Evolutionary conservation across 2,113 vertebrate genomes (phyloP).

Genomic region (Triplophysa rosa): DNA sequence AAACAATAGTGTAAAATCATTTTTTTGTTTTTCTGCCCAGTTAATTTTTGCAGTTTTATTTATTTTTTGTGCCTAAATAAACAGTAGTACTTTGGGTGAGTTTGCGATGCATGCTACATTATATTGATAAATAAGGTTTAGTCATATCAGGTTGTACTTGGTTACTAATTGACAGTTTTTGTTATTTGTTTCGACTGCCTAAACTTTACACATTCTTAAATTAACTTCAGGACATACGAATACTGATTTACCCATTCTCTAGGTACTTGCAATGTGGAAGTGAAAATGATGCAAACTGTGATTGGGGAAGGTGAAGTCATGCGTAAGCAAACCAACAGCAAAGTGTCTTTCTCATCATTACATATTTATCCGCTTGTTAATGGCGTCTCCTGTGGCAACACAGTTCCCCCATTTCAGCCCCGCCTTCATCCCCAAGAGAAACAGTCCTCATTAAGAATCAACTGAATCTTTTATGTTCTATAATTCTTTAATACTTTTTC

Average conservation of each 20-base stretch:
- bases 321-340: slow-evolving; percentile 68
- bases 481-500: slow-evolving; percentile 76
- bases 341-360: slow-evolving; percentile 75
- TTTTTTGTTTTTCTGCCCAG: background rate
- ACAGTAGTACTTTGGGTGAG: background rate
- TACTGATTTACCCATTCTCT: slow-evolving; percentile 24
- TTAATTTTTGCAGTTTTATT: background rate
- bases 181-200: slow-evolving; percentile 23
- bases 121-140: background rate
- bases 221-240: slow-evolving; percentile 13
- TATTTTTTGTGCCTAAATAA: background rate
- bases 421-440: slow-evolving; percentile 56
- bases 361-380: slow-evolving; percentile 77
- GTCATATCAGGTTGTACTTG: background rate
- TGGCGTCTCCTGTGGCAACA: slow-evolving; percentile 66
- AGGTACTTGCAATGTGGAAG: slow-evolving; percentile 35
- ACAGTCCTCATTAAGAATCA: slow-evolving; percentile 72
- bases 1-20: background rate
- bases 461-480: slow-evolving; percentile 75
- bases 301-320: slow-evolving; percentile 72
- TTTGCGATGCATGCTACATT: background rate
- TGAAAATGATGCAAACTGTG: slow-evolving; percentile 59
- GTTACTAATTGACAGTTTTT: background rate
- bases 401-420: slow-evolving; percentile 8
- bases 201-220: slow-evolving; percentile 25